Percentiles rank a stretch among this genome's conserved stretches.
Conservation (phyloP, 2,113 vertebrate species). For the Arvicanthis niloticus region DNA sequence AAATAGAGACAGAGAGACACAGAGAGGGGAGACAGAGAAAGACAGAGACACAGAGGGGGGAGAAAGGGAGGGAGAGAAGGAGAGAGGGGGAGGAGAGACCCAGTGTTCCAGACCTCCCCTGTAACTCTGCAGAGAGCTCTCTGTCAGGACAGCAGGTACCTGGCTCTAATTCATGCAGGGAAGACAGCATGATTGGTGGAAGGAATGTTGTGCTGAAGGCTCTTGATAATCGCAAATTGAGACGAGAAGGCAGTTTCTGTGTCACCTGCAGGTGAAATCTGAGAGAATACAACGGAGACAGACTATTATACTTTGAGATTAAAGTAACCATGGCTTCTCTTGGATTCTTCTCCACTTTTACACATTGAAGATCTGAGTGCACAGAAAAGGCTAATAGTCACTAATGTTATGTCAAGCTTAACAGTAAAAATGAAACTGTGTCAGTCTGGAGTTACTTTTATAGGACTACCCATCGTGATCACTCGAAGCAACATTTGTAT, state of each 20-base stretch:
- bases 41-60: no score
- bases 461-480: not conserved
- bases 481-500: not conserved
- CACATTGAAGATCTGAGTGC: not conserved
- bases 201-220: not conserved
- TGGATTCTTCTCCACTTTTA: not conserved
- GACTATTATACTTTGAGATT: not conserved
- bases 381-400: not conserved
- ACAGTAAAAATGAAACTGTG: not conserved
- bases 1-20: no score
- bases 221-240: not conserved
- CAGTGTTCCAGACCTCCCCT: not conserved
- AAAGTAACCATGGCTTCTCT: not conserved
- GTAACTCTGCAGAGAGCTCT: no score
- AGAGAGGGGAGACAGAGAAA: no score
- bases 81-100: no score
- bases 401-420: not conserved
- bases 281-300: not conserved
- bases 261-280: not conserved
- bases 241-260: not conserved
- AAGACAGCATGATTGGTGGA: not conserved
- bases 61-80: not conserved
- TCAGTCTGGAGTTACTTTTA: not conserved
- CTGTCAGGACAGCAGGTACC: not conserved
- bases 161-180: not conserved